A percentile compares a stretch with the other conserved stretches of the same genome.
These are phyloP conservation scores for Molothrus aeneus DNA, from an alignment of 2,797 vertebrate species.

Conservation along the genomic window DNA sequence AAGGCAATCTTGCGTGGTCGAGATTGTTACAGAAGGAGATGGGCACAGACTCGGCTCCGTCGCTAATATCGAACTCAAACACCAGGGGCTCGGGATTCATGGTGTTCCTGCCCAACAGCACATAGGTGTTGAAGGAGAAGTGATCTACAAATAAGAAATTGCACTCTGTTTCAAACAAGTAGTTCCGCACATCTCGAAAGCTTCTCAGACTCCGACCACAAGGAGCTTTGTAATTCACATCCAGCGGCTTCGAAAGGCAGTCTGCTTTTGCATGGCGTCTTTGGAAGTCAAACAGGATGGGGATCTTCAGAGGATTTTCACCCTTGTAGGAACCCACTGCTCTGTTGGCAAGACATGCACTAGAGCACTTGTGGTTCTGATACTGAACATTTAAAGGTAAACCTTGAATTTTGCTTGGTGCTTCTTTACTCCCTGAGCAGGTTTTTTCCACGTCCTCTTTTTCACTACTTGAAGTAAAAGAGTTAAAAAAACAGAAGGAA, in stretches of 20 bases:
- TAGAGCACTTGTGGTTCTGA: constrained; percentile 76
- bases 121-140: constrained; percentile 87
- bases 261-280: constrained; percentile 78
- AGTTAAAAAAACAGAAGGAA: not conserved
- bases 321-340: constrained; percentile 70
- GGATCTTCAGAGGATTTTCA: constrained; percentile 88
- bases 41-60: constrained; percentile 83
- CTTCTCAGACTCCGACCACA: constrained; percentile 86
- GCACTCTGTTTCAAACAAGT: constrained; percentile 83
- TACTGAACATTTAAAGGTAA: constrained; percentile 37
- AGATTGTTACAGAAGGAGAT: constrained; percentile 83
- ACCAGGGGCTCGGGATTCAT: constrained; percentile 54
- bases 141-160: constrained; percentile 84
- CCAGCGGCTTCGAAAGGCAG: constrained; percentile 47
- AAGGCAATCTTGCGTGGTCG: constrained; percentile 68
- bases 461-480: constrained; percentile 43
- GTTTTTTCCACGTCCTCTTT: constrained; percentile 15
- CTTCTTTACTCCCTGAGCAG: not conserved
- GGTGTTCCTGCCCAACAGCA: constrained; percentile 78
- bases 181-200: constrained; percentile 83
- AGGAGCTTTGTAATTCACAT: constrained; percentile 86
- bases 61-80: constrained; percentile 86
- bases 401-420: not conserved
- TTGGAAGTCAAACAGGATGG: constrained; percentile 85
- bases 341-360: constrained; percentile 74